Percentiles rank a stretch among this genome's conserved stretches.
Conservation (phyloP, 2,797 vertebrate genomes). For the Danionella dracula region DNA sequence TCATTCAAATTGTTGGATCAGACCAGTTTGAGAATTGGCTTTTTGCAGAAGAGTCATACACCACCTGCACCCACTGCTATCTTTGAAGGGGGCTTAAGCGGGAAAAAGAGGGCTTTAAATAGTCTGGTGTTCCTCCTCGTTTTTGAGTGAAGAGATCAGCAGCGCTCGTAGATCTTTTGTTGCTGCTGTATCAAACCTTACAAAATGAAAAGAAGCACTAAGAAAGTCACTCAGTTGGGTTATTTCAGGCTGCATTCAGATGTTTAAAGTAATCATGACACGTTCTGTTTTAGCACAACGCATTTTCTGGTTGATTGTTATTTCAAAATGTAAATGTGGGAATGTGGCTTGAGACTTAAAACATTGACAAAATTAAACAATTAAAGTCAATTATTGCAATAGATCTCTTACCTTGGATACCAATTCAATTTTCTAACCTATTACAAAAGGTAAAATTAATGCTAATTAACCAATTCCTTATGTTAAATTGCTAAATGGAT, state of each 20-base stretch:
- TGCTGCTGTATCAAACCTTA: constrained; percentile 1
- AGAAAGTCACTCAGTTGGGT: constrained; percentile 45
- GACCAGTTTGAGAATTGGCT: constrained; percentile 52
- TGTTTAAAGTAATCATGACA: constrained; percentile 23
- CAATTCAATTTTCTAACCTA: too few relatives aligned
- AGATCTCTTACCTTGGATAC: too few relatives aligned
- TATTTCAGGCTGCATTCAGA: constrained; percentile 15
- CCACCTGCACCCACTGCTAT: constrained; percentile 52
- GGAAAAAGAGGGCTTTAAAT: constrained; percentile 55
- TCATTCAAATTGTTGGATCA: constrained; percentile 13
- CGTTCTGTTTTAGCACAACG: neutral
- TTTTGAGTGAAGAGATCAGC: constrained; percentile 45
- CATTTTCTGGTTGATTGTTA: neutral
- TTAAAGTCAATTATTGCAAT: too few relatives aligned
- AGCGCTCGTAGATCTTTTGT: neutral
- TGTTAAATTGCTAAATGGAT: too few relatives aligned
- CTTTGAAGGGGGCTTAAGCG: constrained; percentile 55
- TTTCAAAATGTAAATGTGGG: too few relatives aligned
- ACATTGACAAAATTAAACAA: too few relatives aligned
- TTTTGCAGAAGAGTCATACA: constrained; percentile 55
- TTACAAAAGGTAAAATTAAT: too few relatives aligned
- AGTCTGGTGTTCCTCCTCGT: constrained; percentile 58
- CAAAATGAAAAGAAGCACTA: constrained; percentile 3
- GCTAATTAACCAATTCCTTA: too few relatives aligned
- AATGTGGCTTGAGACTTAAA: too few relatives aligned